Percentiles rank a stretch among this genome's conserved stretches.
Evolutionary conservation across 2,113 vertebrate species (phyloP).

Genomic region (Tonatia bakeri): DNA sequence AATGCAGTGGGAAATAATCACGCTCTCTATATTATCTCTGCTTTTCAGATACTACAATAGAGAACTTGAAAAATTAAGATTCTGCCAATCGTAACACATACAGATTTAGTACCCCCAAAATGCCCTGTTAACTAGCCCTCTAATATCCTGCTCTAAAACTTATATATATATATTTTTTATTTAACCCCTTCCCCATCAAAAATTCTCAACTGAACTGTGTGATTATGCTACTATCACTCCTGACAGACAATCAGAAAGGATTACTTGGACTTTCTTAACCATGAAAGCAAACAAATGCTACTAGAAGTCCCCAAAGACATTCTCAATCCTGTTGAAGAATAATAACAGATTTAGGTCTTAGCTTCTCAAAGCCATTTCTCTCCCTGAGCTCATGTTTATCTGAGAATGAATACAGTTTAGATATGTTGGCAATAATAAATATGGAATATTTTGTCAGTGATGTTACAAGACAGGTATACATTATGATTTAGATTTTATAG

Average conservation of each 20-base stretch:
- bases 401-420: constrained; percentile 10
- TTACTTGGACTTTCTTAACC: constrained; percentile 47
- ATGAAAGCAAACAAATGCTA: constrained; percentile 17
- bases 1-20: not conserved
- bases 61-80: not conserved
- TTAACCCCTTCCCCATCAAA: not conserved
- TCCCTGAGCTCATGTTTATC: constrained; percentile 50
- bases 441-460: not conserved
- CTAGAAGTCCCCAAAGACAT: not conserved
- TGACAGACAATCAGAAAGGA: constrained; percentile 44
- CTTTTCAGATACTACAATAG: not conserved
- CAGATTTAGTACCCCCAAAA: not conserved
- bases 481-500: not conserved
- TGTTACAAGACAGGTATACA: not conserved
- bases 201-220: not conserved
- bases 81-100: not conserved
- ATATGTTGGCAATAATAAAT: not conserved
- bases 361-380: constrained; percentile 27
- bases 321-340: not conserved
- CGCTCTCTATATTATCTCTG: not conserved
- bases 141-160: not conserved
- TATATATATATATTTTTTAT: not conserved
- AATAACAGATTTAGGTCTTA: constrained; percentile 44
- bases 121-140: not conserved
- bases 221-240: not conserved